Evolutionary conservation across 2,888 invertebrate species (phyloP).

Genomic region (Mactromeris polynyma): DNA sequence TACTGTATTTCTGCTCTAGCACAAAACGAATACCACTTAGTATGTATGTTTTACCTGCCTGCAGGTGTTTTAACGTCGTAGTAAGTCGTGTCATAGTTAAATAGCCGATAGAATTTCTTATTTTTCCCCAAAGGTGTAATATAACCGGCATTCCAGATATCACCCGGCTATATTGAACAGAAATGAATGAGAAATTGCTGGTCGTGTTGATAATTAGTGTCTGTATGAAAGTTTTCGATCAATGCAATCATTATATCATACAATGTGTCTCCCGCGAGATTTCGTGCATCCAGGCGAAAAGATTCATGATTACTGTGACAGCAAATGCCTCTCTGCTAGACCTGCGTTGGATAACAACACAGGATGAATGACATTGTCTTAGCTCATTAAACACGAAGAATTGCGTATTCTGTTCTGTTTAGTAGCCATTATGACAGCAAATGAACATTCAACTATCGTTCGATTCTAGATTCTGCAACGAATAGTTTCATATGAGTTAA

Average conservation of each 20-base stretch:
- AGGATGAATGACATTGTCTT: not conserved
- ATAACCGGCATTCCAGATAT: too few species aligned
- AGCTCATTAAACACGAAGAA: not conserved
- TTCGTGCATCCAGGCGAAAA: not conserved
- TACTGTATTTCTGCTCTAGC: too few species aligned
- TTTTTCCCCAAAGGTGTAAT: too few species aligned
- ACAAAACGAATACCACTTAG: too few species aligned
- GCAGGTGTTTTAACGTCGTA: too few species aligned
- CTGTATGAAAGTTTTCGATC: not conserved
- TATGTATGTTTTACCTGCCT: too few species aligned
- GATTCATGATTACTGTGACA: not conserved
- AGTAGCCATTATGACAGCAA: not conserved
- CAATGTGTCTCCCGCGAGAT: not conserved
- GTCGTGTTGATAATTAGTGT: not conserved
- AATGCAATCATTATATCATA: constrained; percentile 15
- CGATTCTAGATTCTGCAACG: too few species aligned
- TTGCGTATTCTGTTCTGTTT: not conserved
- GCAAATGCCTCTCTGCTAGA: not conserved
- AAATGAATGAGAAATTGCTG: not conserved
- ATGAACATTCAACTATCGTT: too few species aligned
- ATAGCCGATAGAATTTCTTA: too few species aligned
- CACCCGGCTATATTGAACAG: not conserved
- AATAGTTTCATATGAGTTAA: too few species aligned
- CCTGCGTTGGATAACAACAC: not conserved
- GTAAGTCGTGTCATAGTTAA: too few species aligned